These are phyloP conservation scores for Mechanitis messenoides DNA, from an alignment of 2,888 invertebrate species.

Conservation along the genomic window DNA sequence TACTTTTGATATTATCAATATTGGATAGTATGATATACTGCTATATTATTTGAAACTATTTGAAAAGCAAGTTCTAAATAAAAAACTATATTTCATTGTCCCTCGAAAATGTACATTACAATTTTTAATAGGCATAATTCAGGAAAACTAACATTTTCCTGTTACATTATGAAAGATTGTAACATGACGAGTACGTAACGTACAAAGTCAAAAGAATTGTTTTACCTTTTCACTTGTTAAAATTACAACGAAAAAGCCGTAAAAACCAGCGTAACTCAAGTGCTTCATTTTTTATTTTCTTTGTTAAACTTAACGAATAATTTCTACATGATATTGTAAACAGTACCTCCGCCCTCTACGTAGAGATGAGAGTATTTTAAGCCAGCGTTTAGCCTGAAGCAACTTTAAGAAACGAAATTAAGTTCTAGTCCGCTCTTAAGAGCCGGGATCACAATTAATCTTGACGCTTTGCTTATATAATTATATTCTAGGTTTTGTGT, in stretches of 20 bases:
- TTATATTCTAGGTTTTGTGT: neutral
- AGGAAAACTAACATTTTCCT: neutral
- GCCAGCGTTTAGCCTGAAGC: slow-evolving; percentile 6
- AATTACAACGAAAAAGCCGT: slow-evolving; percentile 2
- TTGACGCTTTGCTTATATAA: neutral
- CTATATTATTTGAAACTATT: too few species aligned
- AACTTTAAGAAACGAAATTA: slow-evolving; percentile 9
- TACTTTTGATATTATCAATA: too few species aligned
- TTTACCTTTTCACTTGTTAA: neutral
- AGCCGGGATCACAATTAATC: slow-evolving; percentile 3
- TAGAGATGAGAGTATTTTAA: slow-evolving; percentile 2
- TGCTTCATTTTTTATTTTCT: slow-evolving; percentile 11
- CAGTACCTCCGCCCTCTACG: neutral
- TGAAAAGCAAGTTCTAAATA: too few species aligned
- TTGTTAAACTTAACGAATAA: slow-evolving; percentile 17
- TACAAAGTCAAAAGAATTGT: too few species aligned
- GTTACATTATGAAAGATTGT: too few species aligned
- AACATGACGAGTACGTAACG: too few species aligned
- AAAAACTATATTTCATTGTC: too few species aligned
- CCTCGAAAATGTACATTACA: too few species aligned
- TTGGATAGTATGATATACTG: too few species aligned
- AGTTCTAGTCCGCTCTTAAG: slow-evolving; percentile 5
- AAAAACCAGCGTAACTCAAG: slow-evolving; percentile 3
- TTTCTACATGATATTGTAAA: neutral
- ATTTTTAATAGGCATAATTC: too few species aligned